Base-by-base conservation (phyloP, 2,888 invertebrate species). In the Pandemis corylana region DNA sequence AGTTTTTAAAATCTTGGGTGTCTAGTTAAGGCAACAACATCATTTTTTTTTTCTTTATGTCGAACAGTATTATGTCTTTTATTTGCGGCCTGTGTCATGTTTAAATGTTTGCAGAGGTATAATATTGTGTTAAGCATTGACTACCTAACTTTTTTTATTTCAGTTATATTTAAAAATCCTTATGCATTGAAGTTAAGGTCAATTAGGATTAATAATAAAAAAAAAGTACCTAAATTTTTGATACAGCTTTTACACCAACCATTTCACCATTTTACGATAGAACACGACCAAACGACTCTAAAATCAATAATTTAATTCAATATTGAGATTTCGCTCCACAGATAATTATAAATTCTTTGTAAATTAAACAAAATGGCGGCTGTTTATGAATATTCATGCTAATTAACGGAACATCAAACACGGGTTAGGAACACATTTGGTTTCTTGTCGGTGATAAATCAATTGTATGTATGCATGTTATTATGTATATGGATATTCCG, bases 341-440 rank as follows among this genome's bases (percentile, higher is more conserved):
- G 70, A 53, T 44, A 59, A 56, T 75, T 67, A 71, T 67, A 71
- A 15, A 75, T 66, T 74, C 65, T 66, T 61, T 66, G 15, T 65
- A 36, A 36, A 68, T 68, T 56, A 68, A 68, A 56, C 44, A 70
- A 70, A 75, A 75, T 75, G 71, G 56, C 62, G 61, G 66, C 53
- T 36, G 41, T 49, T 63, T 71, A 67, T 75, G 71, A 75, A 75
- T 75, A 75, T 75, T 71, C 75, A 75, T 75, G 36, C 56, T 71
- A 67, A 71, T 71, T 75, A 75, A 75, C 75, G 74, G 69, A 74
- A 74, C 69, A 74, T 70, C 66, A 73, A 68, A 68, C 68, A 69
- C 59, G 65, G 68, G 51, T 51, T 61, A 53, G 66, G 65, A 70
- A 67, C 36, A 65, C 73, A 74, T 74, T 74, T 69, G 36, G 64